phyloP scores from a whole-genome alignment of 2,888 invertebrate genomes.

The Oeneis ivallda region DNA sequence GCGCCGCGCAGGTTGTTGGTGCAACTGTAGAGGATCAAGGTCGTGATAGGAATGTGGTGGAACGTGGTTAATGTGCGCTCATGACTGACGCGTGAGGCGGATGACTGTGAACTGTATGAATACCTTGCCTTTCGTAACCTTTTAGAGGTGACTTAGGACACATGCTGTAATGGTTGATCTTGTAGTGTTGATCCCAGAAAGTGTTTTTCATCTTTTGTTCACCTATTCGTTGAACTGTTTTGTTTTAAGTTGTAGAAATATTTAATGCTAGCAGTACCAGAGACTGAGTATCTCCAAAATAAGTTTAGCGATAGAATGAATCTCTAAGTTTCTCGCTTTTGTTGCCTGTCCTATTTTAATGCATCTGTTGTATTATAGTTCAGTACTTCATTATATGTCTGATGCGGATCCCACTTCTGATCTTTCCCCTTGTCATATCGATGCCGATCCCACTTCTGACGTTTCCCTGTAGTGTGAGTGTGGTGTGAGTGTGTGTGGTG shows the following conservation, averaged over 20 bases:
- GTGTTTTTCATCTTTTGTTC: too few relatives aligned
- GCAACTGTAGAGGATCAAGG: constrained; percentile 62
- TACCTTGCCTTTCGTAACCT: neutral
- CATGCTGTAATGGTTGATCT: too few relatives aligned
- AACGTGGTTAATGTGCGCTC: constrained; percentile 56
- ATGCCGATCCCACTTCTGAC: constrained; percentile 5
- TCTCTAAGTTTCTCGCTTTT: too few relatives aligned
- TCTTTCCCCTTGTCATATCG: too few relatives aligned
- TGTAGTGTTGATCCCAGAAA: too few relatives aligned
- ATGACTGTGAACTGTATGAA: constrained; percentile 9
- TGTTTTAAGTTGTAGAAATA: neutral
- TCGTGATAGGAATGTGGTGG: constrained; percentile 66
- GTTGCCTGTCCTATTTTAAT: too few relatives aligned
- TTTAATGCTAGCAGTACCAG: neutral
- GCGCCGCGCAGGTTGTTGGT: constrained; percentile 43
- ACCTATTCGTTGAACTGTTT: too few relatives aligned
- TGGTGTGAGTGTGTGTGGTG: constrained; percentile 43
- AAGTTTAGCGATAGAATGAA: too few relatives aligned
- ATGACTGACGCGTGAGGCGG: constrained; percentile 25
- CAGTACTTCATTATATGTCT: too few relatives aligned
- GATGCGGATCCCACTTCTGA: too few relatives aligned
- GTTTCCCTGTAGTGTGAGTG: constrained; percentile 31
- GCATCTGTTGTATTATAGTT: too few relatives aligned
- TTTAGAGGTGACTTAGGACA: neutral
- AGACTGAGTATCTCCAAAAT: too few relatives aligned